phyloP scores from a whole-genome alignment of 2,797 vertebrate species.

The Rhinoraja longicauda region DNA sequence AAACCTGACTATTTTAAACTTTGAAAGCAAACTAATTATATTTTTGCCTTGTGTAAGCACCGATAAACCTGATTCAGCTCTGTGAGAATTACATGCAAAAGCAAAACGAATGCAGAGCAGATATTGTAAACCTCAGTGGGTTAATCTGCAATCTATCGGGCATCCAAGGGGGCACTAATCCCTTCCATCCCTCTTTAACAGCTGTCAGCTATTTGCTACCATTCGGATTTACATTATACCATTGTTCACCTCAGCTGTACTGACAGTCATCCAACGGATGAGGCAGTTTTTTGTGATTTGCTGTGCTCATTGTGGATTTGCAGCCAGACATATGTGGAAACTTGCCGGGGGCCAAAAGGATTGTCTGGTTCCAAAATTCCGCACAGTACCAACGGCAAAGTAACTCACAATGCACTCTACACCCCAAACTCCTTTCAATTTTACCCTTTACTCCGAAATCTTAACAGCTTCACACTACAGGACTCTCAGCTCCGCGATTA shows the following conservation, averaged over 20 bases:
- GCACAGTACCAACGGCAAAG: too few relatives aligned
- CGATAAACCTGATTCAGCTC: constrained; percentile 44
- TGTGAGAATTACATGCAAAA: constrained; percentile 41
- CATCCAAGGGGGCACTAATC: constrained; percentile 56
- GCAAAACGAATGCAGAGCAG: constrained; percentile 42
- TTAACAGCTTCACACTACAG: background rate
- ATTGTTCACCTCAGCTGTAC: constrained; percentile 19
- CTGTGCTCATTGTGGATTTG: background rate
- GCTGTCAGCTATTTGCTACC: constrained; percentile 65
- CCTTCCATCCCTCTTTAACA: constrained; percentile 52
- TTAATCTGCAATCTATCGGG: constrained; percentile 44
- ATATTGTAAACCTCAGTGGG: constrained; percentile 49
- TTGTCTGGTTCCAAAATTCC: background rate
- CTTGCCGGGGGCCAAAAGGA: background rate
- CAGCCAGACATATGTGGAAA: background rate
- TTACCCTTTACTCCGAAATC: background rate
- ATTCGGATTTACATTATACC: constrained; percentile 41
- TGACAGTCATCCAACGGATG: background rate
- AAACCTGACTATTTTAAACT: background rate
- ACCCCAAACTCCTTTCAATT: background rate
- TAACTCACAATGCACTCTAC: background rate
- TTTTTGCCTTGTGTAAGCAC: constrained; percentile 34
- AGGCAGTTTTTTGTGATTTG: background rate
- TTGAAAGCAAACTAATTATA: constrained; percentile 32
- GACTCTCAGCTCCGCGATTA: background rate